A percentile compares a stretch with the other conserved stretches of the same genome.
These are phyloP conservation scores for Laterallus jamaicensis DNA, from an alignment of 2,113 vertebrate species.

Conservation along the genomic window DNA sequence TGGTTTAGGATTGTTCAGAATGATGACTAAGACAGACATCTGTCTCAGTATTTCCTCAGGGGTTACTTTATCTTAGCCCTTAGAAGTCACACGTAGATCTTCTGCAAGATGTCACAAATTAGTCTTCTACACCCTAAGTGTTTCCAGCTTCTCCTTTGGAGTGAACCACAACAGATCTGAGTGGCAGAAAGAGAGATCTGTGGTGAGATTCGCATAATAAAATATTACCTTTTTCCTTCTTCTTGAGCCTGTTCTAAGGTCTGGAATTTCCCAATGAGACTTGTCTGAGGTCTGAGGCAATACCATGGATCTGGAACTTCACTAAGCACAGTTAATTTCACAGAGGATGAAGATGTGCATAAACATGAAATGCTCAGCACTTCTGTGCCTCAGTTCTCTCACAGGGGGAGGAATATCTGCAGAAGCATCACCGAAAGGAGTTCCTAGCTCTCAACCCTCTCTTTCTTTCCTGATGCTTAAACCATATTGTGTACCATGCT, in stretches of 20 bases:
- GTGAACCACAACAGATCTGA: background rate
- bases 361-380: background rate
- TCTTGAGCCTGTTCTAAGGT: background rate
- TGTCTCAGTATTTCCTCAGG: background rate
- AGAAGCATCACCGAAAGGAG: background rate
- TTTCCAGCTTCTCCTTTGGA: background rate
- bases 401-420: background rate
- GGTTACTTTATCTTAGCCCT: background rate
- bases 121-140: background rate
- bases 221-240: background rate
- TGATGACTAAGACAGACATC: background rate
- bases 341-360: background rate
- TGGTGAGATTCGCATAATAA: background rate
- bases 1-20: background rate
- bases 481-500: background rate
- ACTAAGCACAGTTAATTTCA: background rate
- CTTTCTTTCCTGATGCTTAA: background rate
- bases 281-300: background rate
- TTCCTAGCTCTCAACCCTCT: accelerated
- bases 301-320: background rate
- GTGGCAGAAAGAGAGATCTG: background rate
- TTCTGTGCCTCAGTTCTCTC: background rate
- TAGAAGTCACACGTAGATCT: background rate
- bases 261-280: background rate
- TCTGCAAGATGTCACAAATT: background rate